Conservation (phyloP, 23 tunicate species). For the Trididemnum nubilum region DNA sequence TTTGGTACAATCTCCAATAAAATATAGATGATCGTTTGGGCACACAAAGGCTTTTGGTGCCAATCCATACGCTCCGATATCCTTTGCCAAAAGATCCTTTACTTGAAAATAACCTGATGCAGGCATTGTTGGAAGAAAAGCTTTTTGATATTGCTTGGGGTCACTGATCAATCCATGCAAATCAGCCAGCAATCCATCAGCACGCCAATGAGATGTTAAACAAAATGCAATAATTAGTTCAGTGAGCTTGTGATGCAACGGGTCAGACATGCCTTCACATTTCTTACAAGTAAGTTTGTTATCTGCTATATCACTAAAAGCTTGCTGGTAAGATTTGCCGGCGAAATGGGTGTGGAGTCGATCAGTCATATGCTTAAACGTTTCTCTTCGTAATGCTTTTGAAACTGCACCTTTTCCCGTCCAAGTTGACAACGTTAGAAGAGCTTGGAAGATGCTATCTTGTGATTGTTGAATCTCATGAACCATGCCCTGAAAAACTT, state of each 20-base stretch:
- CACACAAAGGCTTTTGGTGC: conserved; percentile 47
- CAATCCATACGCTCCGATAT: background rate
- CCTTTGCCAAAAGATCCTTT: conserved; percentile 30
- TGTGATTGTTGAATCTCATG: conserved; percentile 41
- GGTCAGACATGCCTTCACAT: background rate
- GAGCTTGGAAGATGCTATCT: conserved; percentile 40
- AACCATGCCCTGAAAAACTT: conserved; percentile 11
- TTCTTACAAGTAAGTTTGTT: background rate
- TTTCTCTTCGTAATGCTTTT: background rate
- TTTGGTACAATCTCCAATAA: conserved; percentile 63
- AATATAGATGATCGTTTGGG: conserved; percentile 76
- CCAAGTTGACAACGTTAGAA: conserved; percentile 52
- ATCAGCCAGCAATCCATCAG: conserved; percentile 9
- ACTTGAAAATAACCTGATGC: conserved; percentile 39
- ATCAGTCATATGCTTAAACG: background rate
- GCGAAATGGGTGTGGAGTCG: conserved; percentile 1
- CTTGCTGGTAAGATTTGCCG: conserved; percentile 9
- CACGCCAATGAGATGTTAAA: conserved; percentile 15
- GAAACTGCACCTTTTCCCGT: background rate
- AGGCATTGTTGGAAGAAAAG: conserved; percentile 60
- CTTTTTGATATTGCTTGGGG: conserved; percentile 1
- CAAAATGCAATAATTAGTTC: conserved; percentile 11
- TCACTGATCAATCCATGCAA: conserved; percentile 13
- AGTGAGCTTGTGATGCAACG: background rate
- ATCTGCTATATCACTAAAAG: background rate